Evolutionary conservation across 2,888 invertebrate species (phyloP).

Genomic region (Cheilosia soror): DNA sequence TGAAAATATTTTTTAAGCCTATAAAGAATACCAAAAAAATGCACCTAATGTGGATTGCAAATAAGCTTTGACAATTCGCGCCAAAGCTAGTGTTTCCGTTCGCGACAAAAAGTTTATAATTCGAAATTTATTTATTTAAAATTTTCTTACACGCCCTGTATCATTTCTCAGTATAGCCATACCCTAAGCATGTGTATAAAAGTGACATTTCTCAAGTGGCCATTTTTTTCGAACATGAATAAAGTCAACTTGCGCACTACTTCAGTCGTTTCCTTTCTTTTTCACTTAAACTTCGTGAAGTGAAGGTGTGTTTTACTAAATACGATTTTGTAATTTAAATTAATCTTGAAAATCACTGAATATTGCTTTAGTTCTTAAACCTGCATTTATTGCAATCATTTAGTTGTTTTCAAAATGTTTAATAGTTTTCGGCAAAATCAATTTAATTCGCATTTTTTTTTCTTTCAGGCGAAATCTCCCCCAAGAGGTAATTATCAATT

Average conservation of each 20-base stretch:
- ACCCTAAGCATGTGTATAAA: neutral
- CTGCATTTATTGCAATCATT: neutral
- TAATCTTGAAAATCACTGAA: slow-evolving; percentile 37
- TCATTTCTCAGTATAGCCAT: neutral
- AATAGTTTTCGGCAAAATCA: neutral
- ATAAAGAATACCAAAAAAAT: too few relatives aligned
- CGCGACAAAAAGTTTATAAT: too few relatives aligned
- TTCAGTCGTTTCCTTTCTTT: slow-evolving; percentile 76
- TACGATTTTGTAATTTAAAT: neutral
- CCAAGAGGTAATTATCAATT: slow-evolving; percentile 52
- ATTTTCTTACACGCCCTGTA: neutral
- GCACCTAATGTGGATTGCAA: too few relatives aligned
- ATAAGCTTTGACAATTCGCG: too few relatives aligned
- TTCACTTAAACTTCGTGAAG: slow-evolving; percentile 76
- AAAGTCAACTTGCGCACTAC: slow-evolving; percentile 58
- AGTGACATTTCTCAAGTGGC: slow-evolving; percentile 16
- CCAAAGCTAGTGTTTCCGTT: too few relatives aligned
- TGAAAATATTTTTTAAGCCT: too few relatives aligned
- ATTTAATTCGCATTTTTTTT: slow-evolving; percentile 22
- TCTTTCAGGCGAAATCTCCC: slow-evolving; percentile 60
- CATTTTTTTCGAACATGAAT: slow-evolving; percentile 30
- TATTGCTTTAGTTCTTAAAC: neutral
- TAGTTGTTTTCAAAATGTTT: slow-evolving; percentile 4
- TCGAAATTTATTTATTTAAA: neutral
- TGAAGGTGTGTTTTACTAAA: slow-evolving; percentile 76